Base-by-base conservation (phyloP, 2,888 invertebrate species). In the Chironomus tentans region DNA sequence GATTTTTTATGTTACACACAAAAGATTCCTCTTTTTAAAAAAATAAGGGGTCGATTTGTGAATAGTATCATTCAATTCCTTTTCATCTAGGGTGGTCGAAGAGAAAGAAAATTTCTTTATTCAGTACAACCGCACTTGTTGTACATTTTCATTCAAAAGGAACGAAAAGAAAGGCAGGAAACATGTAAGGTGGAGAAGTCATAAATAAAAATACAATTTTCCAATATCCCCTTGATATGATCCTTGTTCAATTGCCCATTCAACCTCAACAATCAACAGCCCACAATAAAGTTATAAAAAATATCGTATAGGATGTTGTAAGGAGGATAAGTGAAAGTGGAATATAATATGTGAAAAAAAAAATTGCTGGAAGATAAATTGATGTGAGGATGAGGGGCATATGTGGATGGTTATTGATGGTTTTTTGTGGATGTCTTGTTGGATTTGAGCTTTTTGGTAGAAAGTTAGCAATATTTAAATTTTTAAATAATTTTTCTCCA, bases 231-330 rank as follows among this genome's bases (percentile, higher is more conserved):
- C 28, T 15, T 62, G n/a, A 68, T 65, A 48, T 68, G 65, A 74
- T 68, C 65, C 18, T 68, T 48, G 74, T 68, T 74, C 74, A 74
- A 74, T 74, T 74, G 74, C 74, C 74, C 74, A 74, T 74, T 74
- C 74, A 74, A 68, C 74, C 74, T 74, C 74, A 74, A 74, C 74
- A 74, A 74, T 74, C 74, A 74, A 48, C 65, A 74, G 74, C 74
- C 65, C 47, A 74, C 65, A 74, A 74, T 74, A 68, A 68, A 73
- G 72, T 15, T 61, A 28, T 73, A 73, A 62, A 73, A 74, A 71
- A 48, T 15, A 38, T 7, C 38, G 10, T 38, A 38, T 38, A 38
- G 38, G 38, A 38, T 10, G 38, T 38, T 38, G 1, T 38, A 10
- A 38, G 38, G 38, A 38, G 38, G 38, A 38, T 38, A 10, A 38